A percentile compares a stretch with the other conserved stretches of the same genome.
Conservation (phyloP, 2,797 vertebrate genomes). For the Zenarchopterus dispar region DNA sequence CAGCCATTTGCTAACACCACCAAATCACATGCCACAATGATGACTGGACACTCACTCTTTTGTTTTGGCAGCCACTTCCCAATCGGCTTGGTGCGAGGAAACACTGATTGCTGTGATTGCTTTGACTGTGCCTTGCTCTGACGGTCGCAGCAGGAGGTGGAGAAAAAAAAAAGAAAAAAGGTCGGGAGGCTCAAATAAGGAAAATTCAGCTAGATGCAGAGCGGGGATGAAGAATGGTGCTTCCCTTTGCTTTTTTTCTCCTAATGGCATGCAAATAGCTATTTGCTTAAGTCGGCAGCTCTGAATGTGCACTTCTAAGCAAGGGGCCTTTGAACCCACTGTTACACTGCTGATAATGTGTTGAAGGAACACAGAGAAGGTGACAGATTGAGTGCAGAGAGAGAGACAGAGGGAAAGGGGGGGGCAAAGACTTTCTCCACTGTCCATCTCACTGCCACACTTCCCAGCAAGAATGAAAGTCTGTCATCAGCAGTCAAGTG, state of each 20-base stretch:
- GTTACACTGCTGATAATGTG: constrained; percentile 67
- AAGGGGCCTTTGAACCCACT: constrained; percentile 67
- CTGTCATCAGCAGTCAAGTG: constrained; percentile 49
- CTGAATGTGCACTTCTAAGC: constrained; percentile 72
- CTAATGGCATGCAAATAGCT: constrained; percentile 76
- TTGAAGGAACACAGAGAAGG: constrained; percentile 51
- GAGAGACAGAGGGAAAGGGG: constrained; percentile 12
- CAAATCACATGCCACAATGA: constrained; percentile 59
- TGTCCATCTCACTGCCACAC: constrained; percentile 57
- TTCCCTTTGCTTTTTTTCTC: constrained; percentile 56
- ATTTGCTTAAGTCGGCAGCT: constrained; percentile 76
- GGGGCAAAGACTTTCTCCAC: constrained; percentile 23
- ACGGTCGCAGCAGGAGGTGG: constrained; percentile 64
- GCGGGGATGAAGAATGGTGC: constrained; percentile 64
- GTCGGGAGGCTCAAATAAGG: constrained; percentile 52
- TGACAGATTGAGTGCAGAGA: constrained; percentile 23
- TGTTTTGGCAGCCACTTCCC: constrained; percentile 73
- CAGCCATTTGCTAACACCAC: constrained; percentile 63
- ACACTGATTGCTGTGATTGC: constrained; percentile 78
- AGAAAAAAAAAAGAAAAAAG: constrained; percentile 50
- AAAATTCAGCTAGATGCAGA: constrained; percentile 64
- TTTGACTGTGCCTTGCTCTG: constrained; percentile 67
- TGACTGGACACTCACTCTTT: constrained; percentile 71
- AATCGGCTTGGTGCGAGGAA: constrained; percentile 67
- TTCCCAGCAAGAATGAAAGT: constrained; percentile 39